Conservation (phyloP, 2,113 vertebrate species). For the Petrocephalus microphthalmus region DNA sequence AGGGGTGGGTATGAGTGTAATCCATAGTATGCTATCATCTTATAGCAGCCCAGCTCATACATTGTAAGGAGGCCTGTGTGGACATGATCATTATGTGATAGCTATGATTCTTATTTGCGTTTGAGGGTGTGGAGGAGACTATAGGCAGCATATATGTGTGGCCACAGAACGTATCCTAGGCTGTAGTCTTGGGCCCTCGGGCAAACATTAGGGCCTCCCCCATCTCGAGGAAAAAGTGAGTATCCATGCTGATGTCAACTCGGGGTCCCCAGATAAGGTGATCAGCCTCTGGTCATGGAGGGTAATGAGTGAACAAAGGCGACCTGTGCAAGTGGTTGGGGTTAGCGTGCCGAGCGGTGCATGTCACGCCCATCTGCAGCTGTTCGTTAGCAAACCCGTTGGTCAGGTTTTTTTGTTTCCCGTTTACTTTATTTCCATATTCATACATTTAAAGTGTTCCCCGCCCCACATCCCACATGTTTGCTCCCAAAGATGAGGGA, state of each 20-base stretch:
- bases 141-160: not conserved
- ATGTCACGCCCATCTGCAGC: not conserved
- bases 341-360: not conserved
- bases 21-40: not conserved
- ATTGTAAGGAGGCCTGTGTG: not conserved
- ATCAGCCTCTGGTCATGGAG: not conserved
- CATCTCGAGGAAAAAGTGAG: not conserved
- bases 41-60: not conserved
- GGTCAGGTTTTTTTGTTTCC: not conserved
- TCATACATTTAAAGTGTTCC: not conserved
- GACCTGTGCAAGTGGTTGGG: not conserved
- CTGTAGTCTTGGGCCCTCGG: no score
- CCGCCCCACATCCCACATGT: not conserved
- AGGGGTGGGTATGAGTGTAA: not conserved
- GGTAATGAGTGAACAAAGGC: not conserved
- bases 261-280: not conserved
- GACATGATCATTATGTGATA: not conserved
- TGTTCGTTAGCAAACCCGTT: not conserved
- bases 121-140: not conserved
- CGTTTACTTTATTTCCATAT: not conserved
- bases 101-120: not conserved
- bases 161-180: no score
- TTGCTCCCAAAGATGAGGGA: not conserved
- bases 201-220: not conserved
- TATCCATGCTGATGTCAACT: not conserved